These are phyloP conservation scores for Stomatorhinus ivindoensis DNA, from an alignment of 2,113 vertebrate genomes.

Conservation along the genomic window DNA sequence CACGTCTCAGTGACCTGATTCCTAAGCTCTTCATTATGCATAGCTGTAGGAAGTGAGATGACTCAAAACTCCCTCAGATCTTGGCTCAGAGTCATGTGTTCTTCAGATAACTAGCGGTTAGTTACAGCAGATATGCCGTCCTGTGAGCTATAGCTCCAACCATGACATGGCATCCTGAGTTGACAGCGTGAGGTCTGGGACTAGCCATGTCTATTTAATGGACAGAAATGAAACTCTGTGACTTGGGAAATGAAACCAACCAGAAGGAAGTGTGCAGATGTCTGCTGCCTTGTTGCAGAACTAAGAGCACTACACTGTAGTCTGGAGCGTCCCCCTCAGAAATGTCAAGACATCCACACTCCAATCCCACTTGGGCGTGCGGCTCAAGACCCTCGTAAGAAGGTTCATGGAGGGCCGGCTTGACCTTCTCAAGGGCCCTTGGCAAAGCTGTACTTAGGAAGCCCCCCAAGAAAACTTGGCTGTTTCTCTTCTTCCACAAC, in stretches of 20 bases:
- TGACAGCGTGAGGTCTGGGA: neutral
- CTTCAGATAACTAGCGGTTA: neutral
- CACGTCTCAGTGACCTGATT: neutral
- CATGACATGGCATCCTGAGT: neutral
- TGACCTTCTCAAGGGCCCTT: neutral
- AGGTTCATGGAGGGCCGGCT: neutral
- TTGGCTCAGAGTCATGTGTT: no score
- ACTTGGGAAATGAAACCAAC: conserved; percentile 18
- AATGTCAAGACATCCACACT: neutral
- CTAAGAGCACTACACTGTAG: neutral
- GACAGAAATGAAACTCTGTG: neutral
- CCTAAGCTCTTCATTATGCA: neutral
- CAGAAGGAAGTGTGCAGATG: neutral
- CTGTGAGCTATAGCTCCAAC: neutral
- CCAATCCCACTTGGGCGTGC: neutral
- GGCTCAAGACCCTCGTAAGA: neutral
- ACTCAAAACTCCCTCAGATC: neutral
- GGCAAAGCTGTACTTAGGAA: neutral
- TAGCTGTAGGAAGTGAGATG: neutral
- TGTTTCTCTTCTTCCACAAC: neutral
- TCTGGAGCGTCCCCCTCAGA: neutral
- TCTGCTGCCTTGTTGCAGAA: neutral
- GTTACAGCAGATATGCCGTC: neutral
- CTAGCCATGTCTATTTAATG: neutral
- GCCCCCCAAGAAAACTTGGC: neutral